A percentile compares a stretch with the other conserved stretches of the same genome.
Conservation (phyloP, 2,113 vertebrate genomes). For the Pteronura brasiliensis region DNA sequence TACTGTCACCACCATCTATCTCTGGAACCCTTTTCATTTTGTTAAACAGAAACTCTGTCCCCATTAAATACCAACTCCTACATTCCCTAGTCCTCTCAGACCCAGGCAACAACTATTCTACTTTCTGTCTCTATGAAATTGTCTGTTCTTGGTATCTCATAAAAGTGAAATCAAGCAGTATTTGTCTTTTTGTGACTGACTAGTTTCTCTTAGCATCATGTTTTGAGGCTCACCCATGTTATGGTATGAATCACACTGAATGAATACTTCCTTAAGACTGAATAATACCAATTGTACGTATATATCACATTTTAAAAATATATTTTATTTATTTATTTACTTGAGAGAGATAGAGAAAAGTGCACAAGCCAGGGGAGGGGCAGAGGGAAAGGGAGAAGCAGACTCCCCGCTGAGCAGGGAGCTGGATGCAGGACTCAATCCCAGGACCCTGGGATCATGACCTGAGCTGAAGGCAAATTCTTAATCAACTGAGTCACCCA, state of each 20-base stretch:
- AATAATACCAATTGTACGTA: background rate
- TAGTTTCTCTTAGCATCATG: background rate
- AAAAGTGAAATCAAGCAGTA: background rate
- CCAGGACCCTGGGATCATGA: too few species aligned
- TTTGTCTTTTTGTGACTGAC: background rate
- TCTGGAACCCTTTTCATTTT: background rate
- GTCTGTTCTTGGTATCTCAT: background rate
- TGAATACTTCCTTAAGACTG: background rate
- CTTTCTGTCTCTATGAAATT: background rate
- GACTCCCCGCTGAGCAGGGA: too few species aligned
- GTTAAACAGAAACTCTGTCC: too few species aligned
- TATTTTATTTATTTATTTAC: too few species aligned
- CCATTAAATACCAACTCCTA: background rate
- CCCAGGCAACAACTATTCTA: background rate
- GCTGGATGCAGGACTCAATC: too few species aligned
- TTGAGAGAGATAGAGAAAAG: too few species aligned
- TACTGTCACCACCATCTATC: background rate
- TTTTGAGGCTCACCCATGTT: background rate
- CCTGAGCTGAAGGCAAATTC: too few species aligned
- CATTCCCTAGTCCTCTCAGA: background rate
- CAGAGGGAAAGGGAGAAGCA: too few species aligned
- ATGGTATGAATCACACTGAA: background rate
- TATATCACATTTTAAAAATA: background rate
- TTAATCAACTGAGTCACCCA: too few species aligned
- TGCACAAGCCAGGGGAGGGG: too few species aligned